These are phyloP conservation scores for Melanotaenia maccullochi DNA, from an alignment of 2,797 vertebrate genomes.

Conservation along the genomic window DNA sequence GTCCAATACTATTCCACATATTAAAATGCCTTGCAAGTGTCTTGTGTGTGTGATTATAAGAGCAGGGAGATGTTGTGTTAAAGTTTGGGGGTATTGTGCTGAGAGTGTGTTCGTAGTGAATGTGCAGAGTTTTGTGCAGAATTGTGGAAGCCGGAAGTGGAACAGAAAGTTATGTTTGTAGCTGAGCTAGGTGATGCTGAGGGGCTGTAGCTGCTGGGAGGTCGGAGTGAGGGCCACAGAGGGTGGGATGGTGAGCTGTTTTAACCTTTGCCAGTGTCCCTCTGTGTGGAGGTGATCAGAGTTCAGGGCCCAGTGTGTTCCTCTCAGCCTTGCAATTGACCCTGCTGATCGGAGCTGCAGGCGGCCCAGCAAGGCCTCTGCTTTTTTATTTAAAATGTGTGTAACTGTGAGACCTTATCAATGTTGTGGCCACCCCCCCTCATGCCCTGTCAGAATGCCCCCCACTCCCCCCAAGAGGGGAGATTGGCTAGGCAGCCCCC, in stretches of 20 bases:
- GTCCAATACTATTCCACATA: constrained; percentile 24
- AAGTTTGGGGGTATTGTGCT: constrained; percentile 26
- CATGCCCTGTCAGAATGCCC: constrained; percentile 90
- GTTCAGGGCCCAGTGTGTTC: constrained; percentile 93
- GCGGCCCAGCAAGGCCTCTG: constrained; percentile 90
- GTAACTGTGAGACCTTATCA: constrained; percentile 88
- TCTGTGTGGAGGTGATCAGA: constrained; percentile 91
- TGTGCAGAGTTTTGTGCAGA: constrained; percentile 37
- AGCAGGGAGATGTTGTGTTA: constrained; percentile 33
- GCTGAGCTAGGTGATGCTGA: constrained; percentile 64
- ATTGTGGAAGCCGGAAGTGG: constrained; percentile 52
- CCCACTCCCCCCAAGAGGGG: constrained; percentile 84
- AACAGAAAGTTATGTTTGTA: constrained; percentile 64
- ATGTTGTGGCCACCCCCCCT: constrained; percentile 88
- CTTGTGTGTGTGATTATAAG: constrained; percentile 50
- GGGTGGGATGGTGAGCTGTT: constrained; percentile 88
- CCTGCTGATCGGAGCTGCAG: constrained; percentile 90
- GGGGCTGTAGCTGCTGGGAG: constrained; percentile 62
- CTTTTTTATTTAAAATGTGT: constrained; percentile 79
- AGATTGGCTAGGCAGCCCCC: constrained; percentile 91
- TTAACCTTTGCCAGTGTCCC: constrained; percentile 97
- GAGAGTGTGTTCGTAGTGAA: constrained; percentile 21
- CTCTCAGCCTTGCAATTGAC: constrained; percentile 92
- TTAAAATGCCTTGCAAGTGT: constrained; percentile 47
- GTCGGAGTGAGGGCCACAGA: constrained; percentile 65